Evolutionary conservation across 2,113 vertebrate genomes (phyloP).

Genomic region (Podarcis muralis): DNA sequence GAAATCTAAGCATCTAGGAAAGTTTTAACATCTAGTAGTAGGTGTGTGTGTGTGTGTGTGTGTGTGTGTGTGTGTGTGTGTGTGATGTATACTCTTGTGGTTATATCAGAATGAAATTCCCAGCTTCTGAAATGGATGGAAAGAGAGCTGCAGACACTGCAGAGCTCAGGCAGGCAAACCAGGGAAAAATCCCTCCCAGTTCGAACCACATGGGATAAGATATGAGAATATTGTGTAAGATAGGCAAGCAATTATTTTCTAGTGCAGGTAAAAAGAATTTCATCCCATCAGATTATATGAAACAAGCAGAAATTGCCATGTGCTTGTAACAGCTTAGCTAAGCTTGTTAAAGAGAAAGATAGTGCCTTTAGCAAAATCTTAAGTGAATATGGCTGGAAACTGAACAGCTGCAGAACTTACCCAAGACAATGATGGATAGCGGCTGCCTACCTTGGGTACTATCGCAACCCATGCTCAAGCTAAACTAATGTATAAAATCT

Average conservation of each 20-base stretch:
- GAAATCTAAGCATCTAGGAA: background rate
- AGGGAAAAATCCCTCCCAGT: background rate
- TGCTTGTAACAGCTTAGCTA: constrained; percentile 33
- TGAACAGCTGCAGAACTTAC: background rate
- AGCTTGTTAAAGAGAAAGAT: constrained; percentile 28
- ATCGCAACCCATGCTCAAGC: background rate
- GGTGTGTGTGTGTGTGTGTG: background rate
- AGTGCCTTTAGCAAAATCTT: background rate
- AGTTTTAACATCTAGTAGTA: background rate
- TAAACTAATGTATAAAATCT: background rate
- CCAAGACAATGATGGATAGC: background rate
- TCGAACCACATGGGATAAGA: background rate
- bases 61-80: background rate
- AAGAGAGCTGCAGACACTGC: background rate
- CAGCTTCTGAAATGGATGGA: background rate
- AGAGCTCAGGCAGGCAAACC: background rate
- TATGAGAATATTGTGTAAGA: constrained; percentile 9
- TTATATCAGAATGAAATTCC: background rate
- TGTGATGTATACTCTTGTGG: background rate
- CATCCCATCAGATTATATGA: constrained; percentile 28
- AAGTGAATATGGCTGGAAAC: background rate
- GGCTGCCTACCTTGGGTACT: background rate
- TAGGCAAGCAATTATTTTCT: constrained; percentile 18
- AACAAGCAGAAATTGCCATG: constrained; percentile 37
- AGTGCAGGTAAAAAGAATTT: constrained; percentile 17